Evolutionary conservation across 2,113 vertebrate species (phyloP).

Genomic region (Tamias sibiricus): DNA sequence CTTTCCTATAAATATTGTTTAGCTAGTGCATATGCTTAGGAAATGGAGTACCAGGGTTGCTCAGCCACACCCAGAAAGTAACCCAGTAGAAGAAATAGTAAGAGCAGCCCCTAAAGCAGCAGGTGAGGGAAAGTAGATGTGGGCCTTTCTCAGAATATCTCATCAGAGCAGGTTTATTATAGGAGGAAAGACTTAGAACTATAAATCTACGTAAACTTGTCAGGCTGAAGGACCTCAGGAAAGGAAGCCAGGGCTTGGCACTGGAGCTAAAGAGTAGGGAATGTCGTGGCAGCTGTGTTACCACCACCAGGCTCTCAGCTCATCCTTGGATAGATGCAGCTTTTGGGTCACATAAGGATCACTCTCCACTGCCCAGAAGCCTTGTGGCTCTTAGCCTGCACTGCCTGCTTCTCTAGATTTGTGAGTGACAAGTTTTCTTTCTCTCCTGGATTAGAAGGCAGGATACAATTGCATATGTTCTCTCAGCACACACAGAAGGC

Average conservation of each 20-base stretch:
- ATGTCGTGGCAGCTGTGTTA: not conserved
- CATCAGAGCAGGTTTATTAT: not conserved
- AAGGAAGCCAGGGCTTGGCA: not conserved
- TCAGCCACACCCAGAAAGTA: not conserved
- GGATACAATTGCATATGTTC: accelerated
- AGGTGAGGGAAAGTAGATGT: not conserved
- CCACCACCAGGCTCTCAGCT: not conserved
- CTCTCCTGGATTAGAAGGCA: not conserved
- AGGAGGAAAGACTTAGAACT: not conserved
- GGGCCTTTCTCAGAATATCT: not conserved
- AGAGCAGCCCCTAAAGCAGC: not conserved
- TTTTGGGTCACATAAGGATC: not conserved
- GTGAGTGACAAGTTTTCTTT: not conserved
- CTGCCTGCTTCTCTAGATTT: not conserved
- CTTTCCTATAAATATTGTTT: not conserved
- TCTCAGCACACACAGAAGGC: not conserved
- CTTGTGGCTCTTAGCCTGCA: not conserved
- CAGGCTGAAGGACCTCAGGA: not conserved
- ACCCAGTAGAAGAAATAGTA: accelerated
- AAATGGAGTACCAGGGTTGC: not conserved
- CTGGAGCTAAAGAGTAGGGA: not conserved
- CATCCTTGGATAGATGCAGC: not conserved
- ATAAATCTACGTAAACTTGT: not conserved
- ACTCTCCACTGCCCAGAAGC: not conserved
- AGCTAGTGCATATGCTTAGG: not conserved